phyloP scores from a whole-genome alignment of 2,888 invertebrate species.

The Saturnia japonica region DNA sequence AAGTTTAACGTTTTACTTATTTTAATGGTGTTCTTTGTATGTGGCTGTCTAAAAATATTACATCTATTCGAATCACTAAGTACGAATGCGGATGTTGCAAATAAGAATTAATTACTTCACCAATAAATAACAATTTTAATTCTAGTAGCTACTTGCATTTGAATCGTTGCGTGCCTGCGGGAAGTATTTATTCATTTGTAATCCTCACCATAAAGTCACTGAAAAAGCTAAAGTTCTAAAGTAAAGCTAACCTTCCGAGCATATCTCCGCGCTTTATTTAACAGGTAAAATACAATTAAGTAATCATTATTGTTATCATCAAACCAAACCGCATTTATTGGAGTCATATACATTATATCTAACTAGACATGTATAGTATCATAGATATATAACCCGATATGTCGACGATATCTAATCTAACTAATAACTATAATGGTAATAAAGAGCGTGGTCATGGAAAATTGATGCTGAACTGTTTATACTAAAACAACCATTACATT shows the following conservation, averaged over 20 bases:
- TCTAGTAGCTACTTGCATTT: not conserved
- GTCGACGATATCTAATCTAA: slow-evolving; percentile 5
- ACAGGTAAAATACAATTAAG: not conserved
- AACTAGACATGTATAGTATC: not conserved
- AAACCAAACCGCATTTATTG: slow-evolving; percentile 9
- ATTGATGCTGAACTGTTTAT: not conserved
- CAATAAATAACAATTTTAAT: not conserved
- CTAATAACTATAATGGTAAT: slow-evolving; percentile 1
- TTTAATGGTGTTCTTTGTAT: too few species aligned
- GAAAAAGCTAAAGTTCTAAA: not conserved
- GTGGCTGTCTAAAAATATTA: not conserved
- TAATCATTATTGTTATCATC: slow-evolving; percentile 21
- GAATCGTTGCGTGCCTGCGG: not conserved
- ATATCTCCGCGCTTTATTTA: slow-evolving; percentile 10
- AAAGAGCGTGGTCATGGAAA: slow-evolving; percentile 1
- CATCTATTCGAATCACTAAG: not conserved
- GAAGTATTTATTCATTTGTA: not conserved
- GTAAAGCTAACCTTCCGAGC: not conserved
- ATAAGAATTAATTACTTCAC: not conserved
- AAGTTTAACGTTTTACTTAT: too few species aligned
- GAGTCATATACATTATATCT: not conserved
- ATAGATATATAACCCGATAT: not conserved
- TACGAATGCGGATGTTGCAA: not conserved
- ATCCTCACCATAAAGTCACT: not conserved
- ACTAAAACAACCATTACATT: not conserved